Evolutionary conservation across 2,797 vertebrate genomes (phyloP).

Genomic region (Manis pentadactyla): DNA sequence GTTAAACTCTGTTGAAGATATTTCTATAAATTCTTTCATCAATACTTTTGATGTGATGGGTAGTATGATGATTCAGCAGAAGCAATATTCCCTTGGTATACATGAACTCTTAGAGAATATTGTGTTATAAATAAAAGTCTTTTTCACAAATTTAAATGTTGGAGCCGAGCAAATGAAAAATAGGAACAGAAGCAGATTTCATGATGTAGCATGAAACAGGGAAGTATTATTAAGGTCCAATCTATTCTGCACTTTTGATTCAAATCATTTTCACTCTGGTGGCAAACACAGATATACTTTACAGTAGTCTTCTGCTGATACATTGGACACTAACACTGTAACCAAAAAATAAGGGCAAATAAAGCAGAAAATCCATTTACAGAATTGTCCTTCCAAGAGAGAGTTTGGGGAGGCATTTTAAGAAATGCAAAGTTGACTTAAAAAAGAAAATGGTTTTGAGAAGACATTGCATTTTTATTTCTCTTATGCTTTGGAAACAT

Average conservation of each 20-base stretch:
- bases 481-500: constrained; percentile 26
- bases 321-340: constrained; percentile 37
- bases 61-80: not conserved
- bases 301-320: constrained; percentile 29
- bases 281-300: not conserved
- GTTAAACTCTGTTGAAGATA: not conserved
- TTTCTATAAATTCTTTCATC: not conserved
- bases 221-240: not conserved
- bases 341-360: constrained; percentile 58
- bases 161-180: not conserved
- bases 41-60: not conserved
- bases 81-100: not conserved
- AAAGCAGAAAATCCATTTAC: not conserved
- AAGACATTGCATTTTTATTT: constrained; percentile 50
- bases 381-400: not conserved
- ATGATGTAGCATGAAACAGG: not conserved
- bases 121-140: not conserved
- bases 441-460: not conserved
- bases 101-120: not conserved
- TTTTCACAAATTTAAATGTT: not conserved
- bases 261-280: not conserved
- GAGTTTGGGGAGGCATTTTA: not conserved
- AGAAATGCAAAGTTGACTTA: not conserved
- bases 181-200: not conserved
- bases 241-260: not conserved